These are phyloP conservation scores for Tachypleus tridentatus DNA, from an alignment of 1,140 invertebrate species.

Conservation along the genomic window DNA sequence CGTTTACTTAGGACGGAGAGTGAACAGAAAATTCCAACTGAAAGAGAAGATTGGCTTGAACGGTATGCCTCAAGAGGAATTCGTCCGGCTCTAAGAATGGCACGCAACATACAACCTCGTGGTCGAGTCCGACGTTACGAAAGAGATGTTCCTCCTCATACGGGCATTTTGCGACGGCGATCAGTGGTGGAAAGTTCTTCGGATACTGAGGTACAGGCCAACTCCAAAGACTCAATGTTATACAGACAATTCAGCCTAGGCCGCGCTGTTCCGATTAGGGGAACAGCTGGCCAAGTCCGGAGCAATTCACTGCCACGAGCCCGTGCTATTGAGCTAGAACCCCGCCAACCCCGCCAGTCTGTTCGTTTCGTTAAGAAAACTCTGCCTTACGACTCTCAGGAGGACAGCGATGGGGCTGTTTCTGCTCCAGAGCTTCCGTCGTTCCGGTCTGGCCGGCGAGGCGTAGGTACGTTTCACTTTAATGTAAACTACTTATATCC, in stretches of 20 bases:
- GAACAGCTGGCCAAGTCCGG: constrained; percentile 8
- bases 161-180: constrained; percentile 26
- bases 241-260: neutral
- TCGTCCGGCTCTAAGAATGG: too few species aligned
- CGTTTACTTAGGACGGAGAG: constrained; percentile 28
- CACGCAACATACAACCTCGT: neutral
- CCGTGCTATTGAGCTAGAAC: constrained; percentile 6
- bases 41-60: too few species aligned
- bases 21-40: constrained; percentile 28
- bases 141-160: constrained; percentile 1
- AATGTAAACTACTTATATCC: too few species aligned
- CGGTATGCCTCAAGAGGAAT: too few species aligned
- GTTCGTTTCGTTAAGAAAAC: constrained; percentile 29
- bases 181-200: constrained; percentile 55
- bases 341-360: constrained; percentile 20
- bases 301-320: constrained; percentile 30
- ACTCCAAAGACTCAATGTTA: neutral
- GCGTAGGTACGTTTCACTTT: too few species aligned
- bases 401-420: constrained; percentile 65
- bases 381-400: constrained; percentile 57
- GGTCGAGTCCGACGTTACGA: neutral
- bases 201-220: constrained; percentile 68
- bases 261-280: neutral
- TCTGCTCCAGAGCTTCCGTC: constrained; percentile 55
- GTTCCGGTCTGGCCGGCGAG: neutral